Evolutionary conservation across 2,888 invertebrate species (phyloP).

Genomic region (Papilio demoleus): DNA sequence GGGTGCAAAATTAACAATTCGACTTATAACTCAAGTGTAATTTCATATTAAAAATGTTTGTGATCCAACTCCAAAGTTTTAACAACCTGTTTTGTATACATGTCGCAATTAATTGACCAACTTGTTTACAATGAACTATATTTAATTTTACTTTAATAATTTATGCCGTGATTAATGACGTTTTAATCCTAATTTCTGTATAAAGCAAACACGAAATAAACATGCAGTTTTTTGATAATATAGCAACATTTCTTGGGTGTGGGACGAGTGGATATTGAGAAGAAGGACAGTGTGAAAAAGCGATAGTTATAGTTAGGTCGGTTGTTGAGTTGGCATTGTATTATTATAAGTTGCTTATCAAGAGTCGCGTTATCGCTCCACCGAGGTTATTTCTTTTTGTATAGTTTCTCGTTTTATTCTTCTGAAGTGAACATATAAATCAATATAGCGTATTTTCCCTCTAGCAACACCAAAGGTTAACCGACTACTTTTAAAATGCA

Average conservation of each 20-base stretch:
- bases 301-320: slow-evolving; percentile 81
- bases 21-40: background rate
- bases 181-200: background rate
- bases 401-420: slow-evolving; percentile 65
- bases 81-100: slow-evolving; percentile 7
- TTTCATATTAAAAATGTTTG: slow-evolving; percentile 2
- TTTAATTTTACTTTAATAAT: no score
- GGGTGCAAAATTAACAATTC: background rate
- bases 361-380: slow-evolving; percentile 61
- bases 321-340: slow-evolving; percentile 78
- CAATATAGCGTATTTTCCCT: slow-evolving; percentile 73
- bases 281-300: slow-evolving; percentile 72
- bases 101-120: slow-evolving; percentile 12
- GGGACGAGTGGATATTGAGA: slow-evolving; percentile 60
- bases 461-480: slow-evolving; percentile 67
- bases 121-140: slow-evolving; percentile 33
- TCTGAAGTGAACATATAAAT: slow-evolving; percentile 35
- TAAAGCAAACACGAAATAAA: slow-evolving; percentile 8
- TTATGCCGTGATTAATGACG: background rate
- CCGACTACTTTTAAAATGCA: slow-evolving; percentile 45
- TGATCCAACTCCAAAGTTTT: slow-evolving; percentile 7
- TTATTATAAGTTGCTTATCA: slow-evolving; percentile 64
- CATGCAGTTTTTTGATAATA: background rate
- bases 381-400: slow-evolving; percentile 69
- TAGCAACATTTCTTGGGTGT: slow-evolving; percentile 77